Evolutionary conservation across 2,888 invertebrate genomes (phyloP), one percentile per base, ranked within the genome.

Genomic region (Stenodera caucasica): DNA sequence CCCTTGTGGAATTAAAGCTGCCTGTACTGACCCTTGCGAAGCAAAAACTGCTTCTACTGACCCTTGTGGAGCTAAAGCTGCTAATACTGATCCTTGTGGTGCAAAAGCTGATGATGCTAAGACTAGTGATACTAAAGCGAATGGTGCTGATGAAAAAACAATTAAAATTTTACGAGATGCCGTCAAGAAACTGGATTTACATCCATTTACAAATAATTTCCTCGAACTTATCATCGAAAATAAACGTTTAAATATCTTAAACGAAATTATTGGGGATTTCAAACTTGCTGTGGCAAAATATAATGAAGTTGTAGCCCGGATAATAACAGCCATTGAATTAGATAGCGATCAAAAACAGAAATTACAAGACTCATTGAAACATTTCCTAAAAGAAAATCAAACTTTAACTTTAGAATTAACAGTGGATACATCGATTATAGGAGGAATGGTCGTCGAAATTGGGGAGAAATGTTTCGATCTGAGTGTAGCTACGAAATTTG

Each of bases 401-500:
- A 9, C 1, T 9, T 1, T 18, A 18, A 9, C 2, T 18, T 18
- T 21, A 32, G 14, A 32, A n/a, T 52, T 52, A 11, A 14, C 4
- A 5, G 15, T 50, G 2, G 29, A 50, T n/a, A 14, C 26, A 14
- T 29, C 26, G 6, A 50, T 50, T 30, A 50, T 55, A 2, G 23
- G 18, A 15, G 14, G 35, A 8, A 23, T 29, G 40, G 21, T 40
- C 29, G 32, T 37, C 49, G 14, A 45, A 49, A 58, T 58, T 12
- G 40, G 15, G 49, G 49, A 54, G 21, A 12, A 53, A 50, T 23
- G 7, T 11, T 30, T 55, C 14, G 49, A 53, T 30, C 54, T 53
- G 40, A 32, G 37, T 32, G 51, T 53, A 23, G 53, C 50, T 54
- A 45, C 37, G 30, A 49, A 54, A 65, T 57, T 61, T 35, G 32